Percentiles rank a stretch among this genome's conserved stretches.
phyloP scores from a whole-genome alignment of 1,140 invertebrate species.

The Drosophila sp. region DNA sequence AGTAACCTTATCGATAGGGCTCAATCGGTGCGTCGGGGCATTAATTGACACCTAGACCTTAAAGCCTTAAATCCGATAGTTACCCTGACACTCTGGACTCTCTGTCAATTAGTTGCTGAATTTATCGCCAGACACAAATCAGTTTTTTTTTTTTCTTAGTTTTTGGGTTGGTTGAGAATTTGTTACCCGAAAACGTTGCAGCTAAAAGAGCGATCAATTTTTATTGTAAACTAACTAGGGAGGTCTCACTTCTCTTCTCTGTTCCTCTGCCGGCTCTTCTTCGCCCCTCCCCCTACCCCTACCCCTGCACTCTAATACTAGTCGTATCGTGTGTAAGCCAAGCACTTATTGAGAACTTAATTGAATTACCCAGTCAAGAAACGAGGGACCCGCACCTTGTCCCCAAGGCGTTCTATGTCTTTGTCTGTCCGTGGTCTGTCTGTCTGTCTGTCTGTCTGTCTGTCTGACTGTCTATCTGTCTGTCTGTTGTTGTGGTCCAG shows the following conservation, averaged over 20 bases:
- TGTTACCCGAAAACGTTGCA: conserved; percentile 60
- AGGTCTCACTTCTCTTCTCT: conserved; percentile 32
- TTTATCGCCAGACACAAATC: conserved; percentile 78
- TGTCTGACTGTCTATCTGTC: not conserved
- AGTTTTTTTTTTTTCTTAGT: conserved; percentile 36
- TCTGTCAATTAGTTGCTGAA: conserved; percentile 78
- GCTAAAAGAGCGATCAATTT: conserved; percentile 81
- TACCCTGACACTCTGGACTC: conserved; percentile 53
- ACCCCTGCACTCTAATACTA: conserved; percentile 18
- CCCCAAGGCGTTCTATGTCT: conserved; percentile 54
- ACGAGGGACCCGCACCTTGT: conserved; percentile 50
- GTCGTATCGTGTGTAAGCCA: conserved; percentile 47
- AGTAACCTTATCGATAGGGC: conserved; percentile 54
- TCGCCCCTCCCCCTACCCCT: not conserved
- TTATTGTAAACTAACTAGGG: conserved; percentile 66
- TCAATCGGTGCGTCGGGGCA: conserved; percentile 64
- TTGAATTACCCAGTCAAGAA: conserved; percentile 67
- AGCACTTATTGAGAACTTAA: conserved; percentile 75
- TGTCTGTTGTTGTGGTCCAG: conserved; percentile 43
- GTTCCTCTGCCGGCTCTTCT: not conserved
- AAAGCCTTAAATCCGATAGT: conserved; percentile 22
- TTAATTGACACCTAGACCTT: conserved; percentile 72
- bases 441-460: conserved; percentile 14
- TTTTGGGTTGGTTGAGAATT: conserved; percentile 38
- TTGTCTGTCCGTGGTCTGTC: conserved; percentile 8